Evolutionary conservation across 2,888 invertebrate genomes (phyloP).

Genomic region (Merodon equestris): DNA sequence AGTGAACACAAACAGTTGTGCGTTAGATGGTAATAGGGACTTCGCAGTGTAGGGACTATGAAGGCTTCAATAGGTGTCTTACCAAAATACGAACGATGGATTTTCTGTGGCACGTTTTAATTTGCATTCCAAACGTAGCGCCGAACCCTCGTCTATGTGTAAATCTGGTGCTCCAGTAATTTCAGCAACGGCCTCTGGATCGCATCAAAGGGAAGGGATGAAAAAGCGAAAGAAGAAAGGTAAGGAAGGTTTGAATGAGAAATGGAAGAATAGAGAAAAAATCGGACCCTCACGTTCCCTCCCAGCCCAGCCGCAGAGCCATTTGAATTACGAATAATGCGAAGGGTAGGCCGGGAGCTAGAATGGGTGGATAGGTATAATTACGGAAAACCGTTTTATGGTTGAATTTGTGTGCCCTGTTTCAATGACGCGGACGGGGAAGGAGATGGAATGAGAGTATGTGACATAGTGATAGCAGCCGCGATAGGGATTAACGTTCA

Average conservation of each 20-base stretch:
- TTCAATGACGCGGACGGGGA: not conserved
- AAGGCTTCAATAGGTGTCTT: slow-evolving; percentile 59
- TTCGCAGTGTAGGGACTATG: not conserved
- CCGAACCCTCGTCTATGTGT: slow-evolving; percentile 78
- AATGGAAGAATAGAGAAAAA: slow-evolving; percentile 29
- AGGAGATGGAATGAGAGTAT: slow-evolving; percentile 21
- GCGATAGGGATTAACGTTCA: slow-evolving; percentile 24
- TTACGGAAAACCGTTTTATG: slow-evolving; percentile 30
- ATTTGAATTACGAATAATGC: slow-evolving; percentile 51
- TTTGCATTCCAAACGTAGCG: slow-evolving; percentile 77
- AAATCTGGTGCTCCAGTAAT: slow-evolving; percentile 78
- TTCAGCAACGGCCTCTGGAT: slow-evolving; percentile 78
- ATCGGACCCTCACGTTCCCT: not conserved
- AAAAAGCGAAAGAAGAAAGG: slow-evolving; percentile 40
- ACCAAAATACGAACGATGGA: slow-evolving; percentile 79
- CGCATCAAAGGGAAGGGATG: slow-evolving; percentile 13
- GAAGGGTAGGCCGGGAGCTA: not conserved
- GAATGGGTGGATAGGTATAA: slow-evolving; percentile 4
- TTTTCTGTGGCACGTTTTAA: slow-evolving; percentile 78
- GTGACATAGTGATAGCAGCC: no score
- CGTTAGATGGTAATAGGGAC: not conserved
- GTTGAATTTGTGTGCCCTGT: slow-evolving; percentile 25
- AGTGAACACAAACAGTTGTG: slow-evolving; percentile 1
- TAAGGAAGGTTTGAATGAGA: slow-evolving; percentile 41
- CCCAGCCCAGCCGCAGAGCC: slow-evolving; percentile 29